A percentile compares a stretch with the other conserved stretches of the same genome.
phyloP scores from a whole-genome alignment of 2,888 invertebrate genomes.

The Ichneumon xanthorius region DNA sequence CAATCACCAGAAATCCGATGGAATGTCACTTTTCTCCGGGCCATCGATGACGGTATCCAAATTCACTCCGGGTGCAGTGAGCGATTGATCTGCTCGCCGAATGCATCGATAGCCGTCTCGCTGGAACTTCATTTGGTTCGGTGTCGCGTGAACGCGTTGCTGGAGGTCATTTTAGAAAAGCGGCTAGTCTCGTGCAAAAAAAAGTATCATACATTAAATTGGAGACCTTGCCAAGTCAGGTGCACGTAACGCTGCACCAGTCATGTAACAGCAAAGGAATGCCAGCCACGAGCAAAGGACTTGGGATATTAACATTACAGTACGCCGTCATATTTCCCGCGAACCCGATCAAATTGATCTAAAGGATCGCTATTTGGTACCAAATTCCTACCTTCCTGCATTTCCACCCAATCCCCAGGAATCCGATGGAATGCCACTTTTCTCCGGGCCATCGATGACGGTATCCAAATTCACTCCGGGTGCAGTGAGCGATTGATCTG shows the following conservation, averaged over 20 bases:
- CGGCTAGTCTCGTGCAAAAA: constrained; percentile 21
- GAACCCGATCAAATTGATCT: not conserved
- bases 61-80: not conserved
- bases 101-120: constrained; percentile 13
- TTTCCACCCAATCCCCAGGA: not conserved
- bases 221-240: constrained; percentile 9
- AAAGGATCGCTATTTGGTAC: not conserved
- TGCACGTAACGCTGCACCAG: not conserved
- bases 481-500: constrained; percentile 17
- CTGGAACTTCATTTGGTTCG: not conserved
- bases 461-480: not conserved
- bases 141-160: not conserved
- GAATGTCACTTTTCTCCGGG: not conserved
- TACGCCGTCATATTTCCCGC: not conserved
- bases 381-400: not conserved
- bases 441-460: not conserved
- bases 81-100: constrained; percentile 17
- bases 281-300: not conserved
- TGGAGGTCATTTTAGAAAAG: constrained; percentile 40
- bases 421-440: not conserved
- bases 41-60: not conserved
- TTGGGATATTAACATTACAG: not conserved
- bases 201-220: not conserved
- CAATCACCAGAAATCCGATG: not conserved
- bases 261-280: not conserved